A percentile compares a stretch with the other conserved stretches of the same genome.
Evolutionary conservation across 2,888 invertebrate genomes (phyloP).

Genomic region (Bugulina stolonifera): DNA sequence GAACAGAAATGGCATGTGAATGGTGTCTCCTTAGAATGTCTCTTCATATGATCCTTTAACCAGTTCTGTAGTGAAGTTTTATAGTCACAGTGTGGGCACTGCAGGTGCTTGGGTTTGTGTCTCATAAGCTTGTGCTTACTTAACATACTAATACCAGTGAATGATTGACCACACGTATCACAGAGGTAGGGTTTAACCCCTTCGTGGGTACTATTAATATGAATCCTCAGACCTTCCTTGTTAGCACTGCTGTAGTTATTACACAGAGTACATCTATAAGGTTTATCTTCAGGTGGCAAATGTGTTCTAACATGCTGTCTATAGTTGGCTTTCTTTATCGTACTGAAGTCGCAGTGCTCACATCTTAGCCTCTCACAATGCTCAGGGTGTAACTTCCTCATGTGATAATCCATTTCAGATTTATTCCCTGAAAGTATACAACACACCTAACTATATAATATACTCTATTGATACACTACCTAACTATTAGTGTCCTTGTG

Average conservation of each 20-base stretch:
- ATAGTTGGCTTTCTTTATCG: constrained; percentile 4
- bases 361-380: background rate
- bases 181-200: constrained; percentile 18
- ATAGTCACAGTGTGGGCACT: constrained; percentile 21
- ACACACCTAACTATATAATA: too few relatives aligned
- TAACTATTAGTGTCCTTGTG: too few relatives aligned
- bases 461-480: too few relatives aligned
- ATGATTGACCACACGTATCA: constrained; percentile 17
- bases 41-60: constrained; percentile 14
- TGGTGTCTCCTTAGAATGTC: constrained; percentile 5
- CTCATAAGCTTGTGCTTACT: constrained; percentile 22
- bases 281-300: constrained; percentile 10
- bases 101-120: constrained; percentile 20
- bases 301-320: constrained; percentile 17
- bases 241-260: background rate
- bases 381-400: background rate
- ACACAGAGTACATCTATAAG: constrained; percentile 1
- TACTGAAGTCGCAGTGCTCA: constrained; percentile 20
- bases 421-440: background rate
- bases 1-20: constrained; percentile 20
- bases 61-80: constrained; percentile 2
- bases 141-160: constrained; percentile 25
- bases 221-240: constrained; percentile 10
- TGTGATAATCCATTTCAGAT: background rate
- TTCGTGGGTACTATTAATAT: constrained; percentile 6